Evolutionary conservation across 2,113 vertebrate genomes (phyloP), one percentile per base, ranked within the genome.

Genomic region (Gymnocephalus cernua): DNA sequence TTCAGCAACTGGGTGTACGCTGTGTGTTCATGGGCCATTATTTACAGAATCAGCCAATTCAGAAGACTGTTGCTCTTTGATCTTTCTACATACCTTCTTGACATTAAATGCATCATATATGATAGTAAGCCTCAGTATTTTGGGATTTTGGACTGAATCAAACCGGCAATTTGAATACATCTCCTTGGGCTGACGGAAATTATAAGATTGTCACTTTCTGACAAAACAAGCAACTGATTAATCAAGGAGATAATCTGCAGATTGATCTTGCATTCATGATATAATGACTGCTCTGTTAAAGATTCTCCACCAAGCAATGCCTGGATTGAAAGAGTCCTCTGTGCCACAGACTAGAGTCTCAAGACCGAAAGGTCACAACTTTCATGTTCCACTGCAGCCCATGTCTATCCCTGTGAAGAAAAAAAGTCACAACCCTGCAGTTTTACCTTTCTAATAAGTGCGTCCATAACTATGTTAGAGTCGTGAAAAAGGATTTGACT

Each of bases 331-430:
- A 59, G 29, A 4, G 59, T 32, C 44, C 71, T 38, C 73, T 47
- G 29, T 85, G 51, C 18, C 25, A 9, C 9, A 38, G 38, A 38
- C 38, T 10, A 29, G 23, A 70, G 64, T 58, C 48, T 59, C 59
- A 27, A 74, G 61, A 68, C 80, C 21, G 5, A 80, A 71, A 25
- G 54, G 61, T 78, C 58, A 54, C 35, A 59, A 63, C 67, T 76
- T 77, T 79, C 51, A 69, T 62, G 50, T 47, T 70, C 41, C 59
- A 8, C 38, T 59, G 53, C 75, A 68, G 68, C 53, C 14, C 1
- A 4, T 51, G 74, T 77, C 44, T 27, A 21, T 56, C 23, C 65
- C 66, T 70, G 45, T 65, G 18, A 59, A 38, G 69, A 50, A 32
- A 44, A 32, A 44, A 57, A 65, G 53, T 86, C 59, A 47, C 27